These are phyloP conservation scores for Drosophila incognita DNA, from an alignment of 2,888 invertebrate genomes.

Conservation along the genomic window DNA sequence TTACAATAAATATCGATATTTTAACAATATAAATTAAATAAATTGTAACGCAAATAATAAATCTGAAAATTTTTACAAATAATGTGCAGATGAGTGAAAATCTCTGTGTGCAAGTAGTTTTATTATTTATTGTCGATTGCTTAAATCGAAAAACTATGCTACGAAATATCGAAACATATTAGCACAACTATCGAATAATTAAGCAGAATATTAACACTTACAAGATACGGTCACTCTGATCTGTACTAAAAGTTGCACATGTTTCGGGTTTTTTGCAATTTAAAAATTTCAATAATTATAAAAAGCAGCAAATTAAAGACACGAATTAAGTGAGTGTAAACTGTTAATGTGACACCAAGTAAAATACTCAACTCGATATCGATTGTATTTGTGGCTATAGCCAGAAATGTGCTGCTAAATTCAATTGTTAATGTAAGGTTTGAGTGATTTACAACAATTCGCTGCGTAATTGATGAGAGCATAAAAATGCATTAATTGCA, in stretches of 20 bases:
- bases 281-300: constrained; percentile 17
- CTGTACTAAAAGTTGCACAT: constrained; percentile 40
- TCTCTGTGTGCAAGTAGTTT: background rate
- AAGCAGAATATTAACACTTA: background rate
- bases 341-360: background rate
- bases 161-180: constrained; percentile 10
- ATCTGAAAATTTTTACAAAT: background rate
- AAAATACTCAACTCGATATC: background rate
- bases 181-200: background rate
- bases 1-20: background rate
- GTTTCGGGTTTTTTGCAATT: constrained; percentile 32
- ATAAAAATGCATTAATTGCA: constrained; percentile 1
- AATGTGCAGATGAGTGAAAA: background rate
- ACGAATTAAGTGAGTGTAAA: background rate
- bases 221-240: constrained; percentile 5
- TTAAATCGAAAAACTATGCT: background rate
- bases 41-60: background rate
- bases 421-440: constrained; percentile 20
- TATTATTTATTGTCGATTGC: too few species aligned
- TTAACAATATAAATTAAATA: background rate
- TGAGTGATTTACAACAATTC: constrained; percentile 16
- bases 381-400: background rate
- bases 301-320: background rate
- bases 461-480: constrained; percentile 48
- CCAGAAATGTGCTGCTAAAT: background rate